A percentile compares a stretch with the other conserved stretches of the same genome.
These are phyloP conservation scores for Channa striata DNA, from an alignment of 2,797 vertebrate species.

Conservation along the genomic window DNA sequence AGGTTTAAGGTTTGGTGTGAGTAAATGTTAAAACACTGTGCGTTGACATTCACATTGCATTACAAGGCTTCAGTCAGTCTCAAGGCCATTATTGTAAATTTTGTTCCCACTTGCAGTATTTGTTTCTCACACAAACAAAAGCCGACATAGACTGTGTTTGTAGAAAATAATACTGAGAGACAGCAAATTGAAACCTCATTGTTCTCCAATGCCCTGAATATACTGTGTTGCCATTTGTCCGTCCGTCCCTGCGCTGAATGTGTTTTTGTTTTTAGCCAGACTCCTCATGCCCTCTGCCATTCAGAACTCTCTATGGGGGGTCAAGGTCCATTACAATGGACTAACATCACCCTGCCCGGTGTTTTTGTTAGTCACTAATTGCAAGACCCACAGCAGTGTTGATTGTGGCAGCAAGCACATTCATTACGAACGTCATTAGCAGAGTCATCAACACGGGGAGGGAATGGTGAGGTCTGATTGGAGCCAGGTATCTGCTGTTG, in stretches of 20 bases:
- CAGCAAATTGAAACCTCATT: constrained; percentile 9
- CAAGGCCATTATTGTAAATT: not conserved
- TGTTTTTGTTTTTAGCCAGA: constrained; percentile 28
- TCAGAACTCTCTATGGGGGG: constrained; percentile 62
- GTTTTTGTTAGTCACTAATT: constrained; percentile 67
- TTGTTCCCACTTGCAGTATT: not conserved
- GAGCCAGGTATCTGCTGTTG: constrained; percentile 71
- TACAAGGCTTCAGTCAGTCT: not conserved
- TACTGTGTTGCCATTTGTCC: constrained; percentile 9
- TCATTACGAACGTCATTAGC: constrained; percentile 71
- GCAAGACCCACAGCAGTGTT: constrained; percentile 58
- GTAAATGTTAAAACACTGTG: constrained; percentile 3
- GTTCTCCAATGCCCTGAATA: constrained; percentile 10
- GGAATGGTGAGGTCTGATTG: constrained; percentile 55
- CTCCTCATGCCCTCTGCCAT: constrained; percentile 48
- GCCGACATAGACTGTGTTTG: not conserved
- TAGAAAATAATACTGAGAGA: not conserved
- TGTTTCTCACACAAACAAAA: too few relatives aligned
- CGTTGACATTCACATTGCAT: not conserved
- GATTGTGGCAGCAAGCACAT: constrained; percentile 66
- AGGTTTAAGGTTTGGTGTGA: not conserved
- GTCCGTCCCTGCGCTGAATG: constrained; percentile 6
- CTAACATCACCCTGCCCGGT: constrained; percentile 61
- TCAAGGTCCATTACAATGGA: constrained; percentile 75
- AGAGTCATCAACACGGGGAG: constrained; percentile 68